Evolutionary conservation across 2,888 invertebrate species (phyloP).

Genomic region (Eupithecia abbreviata): DNA sequence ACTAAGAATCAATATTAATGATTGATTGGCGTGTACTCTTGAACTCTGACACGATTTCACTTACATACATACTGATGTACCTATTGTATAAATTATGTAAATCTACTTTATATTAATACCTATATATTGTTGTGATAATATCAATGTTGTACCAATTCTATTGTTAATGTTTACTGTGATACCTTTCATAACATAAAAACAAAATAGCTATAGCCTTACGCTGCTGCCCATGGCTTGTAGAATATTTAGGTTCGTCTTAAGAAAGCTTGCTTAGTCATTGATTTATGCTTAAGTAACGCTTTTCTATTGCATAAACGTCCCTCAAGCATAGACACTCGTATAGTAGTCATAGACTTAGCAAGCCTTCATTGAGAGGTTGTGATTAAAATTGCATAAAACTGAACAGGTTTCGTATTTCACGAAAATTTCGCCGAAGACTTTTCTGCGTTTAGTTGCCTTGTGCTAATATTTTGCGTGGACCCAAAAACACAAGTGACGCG

Average conservation of each 20-base stretch:
- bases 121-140: background rate
- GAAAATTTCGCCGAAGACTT: too few relatives aligned
- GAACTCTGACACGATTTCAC: background rate
- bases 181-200: background rate
- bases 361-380: too few relatives aligned
- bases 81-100: conserved; percentile 1
- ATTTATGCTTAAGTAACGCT: too few relatives aligned
- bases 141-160: background rate
- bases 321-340: too few relatives aligned
- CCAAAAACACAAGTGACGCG: too few relatives aligned
- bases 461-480: too few relatives aligned
- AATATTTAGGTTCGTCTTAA: background rate
- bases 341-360: too few relatives aligned
- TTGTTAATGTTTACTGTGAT: background rate
- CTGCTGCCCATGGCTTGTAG: background rate
- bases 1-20: background rate
- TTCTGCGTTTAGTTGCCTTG: too few relatives aligned
- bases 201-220: background rate
- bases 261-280: too few relatives aligned
- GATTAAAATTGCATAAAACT: too few relatives aligned
- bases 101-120: background rate
- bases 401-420: too few relatives aligned
- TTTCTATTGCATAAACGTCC: too few relatives aligned
- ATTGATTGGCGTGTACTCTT: background rate
- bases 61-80: background rate